Conservation (phyloP, 92 coral and sea anemone species). For the Zoanthus gigantus region DNA sequence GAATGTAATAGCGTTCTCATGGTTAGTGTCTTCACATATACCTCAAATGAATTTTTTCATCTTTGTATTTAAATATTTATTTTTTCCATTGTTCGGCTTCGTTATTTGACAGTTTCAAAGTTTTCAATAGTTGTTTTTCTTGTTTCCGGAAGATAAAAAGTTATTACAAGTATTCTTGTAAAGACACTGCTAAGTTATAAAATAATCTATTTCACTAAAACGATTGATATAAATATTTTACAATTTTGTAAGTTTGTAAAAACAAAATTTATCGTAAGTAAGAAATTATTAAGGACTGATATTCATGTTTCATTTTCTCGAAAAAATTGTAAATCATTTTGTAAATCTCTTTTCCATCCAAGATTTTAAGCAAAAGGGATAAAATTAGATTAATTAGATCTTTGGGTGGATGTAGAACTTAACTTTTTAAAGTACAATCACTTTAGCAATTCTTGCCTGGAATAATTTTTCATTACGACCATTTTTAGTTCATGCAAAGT, state of each 20-base stretch:
- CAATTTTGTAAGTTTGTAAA: constrained; percentile 21
- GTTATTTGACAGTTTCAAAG: background rate
- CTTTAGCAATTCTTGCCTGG: background rate
- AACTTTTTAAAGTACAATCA: background rate
- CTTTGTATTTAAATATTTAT: constrained; percentile 3
- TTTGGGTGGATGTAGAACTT: background rate
- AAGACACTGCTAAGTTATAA: background rate
- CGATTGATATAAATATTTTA: constrained; percentile 12
- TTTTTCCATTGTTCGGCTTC: background rate
- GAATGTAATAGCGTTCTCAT: too few relatives aligned
- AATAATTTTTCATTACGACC: background rate
- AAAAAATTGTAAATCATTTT: background rate
- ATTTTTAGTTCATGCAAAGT: background rate
- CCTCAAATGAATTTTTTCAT: background rate
- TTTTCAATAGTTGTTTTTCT: background rate
- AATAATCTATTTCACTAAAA: background rate
- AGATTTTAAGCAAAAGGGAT: background rate
- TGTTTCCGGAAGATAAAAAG: background rate
- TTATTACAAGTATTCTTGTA: background rate
- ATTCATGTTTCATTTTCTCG: background rate
- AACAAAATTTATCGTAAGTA: constrained; percentile 23
- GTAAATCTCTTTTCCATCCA: background rate
- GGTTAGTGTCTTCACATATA: too few relatives aligned
- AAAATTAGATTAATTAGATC: background rate
- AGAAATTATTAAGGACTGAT: background rate